Evolutionary conservation across 2,797 vertebrate species (phyloP), one percentile per base, ranked within the genome.

Genomic region (Rhinatrema bivittatum): DNA sequence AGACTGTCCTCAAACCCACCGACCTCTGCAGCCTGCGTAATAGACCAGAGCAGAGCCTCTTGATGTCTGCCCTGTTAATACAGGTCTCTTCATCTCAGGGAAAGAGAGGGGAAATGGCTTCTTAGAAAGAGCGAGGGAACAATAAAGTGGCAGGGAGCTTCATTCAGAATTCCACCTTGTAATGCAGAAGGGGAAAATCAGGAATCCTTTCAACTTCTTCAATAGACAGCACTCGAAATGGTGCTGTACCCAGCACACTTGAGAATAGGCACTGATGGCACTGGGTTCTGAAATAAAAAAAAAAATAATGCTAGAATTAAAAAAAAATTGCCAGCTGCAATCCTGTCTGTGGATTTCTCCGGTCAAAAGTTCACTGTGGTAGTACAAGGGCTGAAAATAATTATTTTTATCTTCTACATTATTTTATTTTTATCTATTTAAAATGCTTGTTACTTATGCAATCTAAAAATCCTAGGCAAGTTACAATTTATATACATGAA

Each of bases 41-140:
- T 65, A 79, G 74, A 79, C 70, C 71, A 74, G 69, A 76, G 66
- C 59, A 53, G 45, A 52, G 64, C 64, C 48, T 66, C 59, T 73
- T n/a, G n/a, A n/a, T n/a, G n/a, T 74, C 62, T 68, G 52, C 59
- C 46, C 47, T 56, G n/a, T 42, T 59, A 67, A 64, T 69, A 53
- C 60, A 65, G 54, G 52, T 39, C 39, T 48, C 62, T 74, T 74
- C 73, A 65, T 65, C 48, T 60, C 46, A 38, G 39, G 57, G 53
- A 63, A 72, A 74, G 56, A 57, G 53, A 61, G 70, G 70, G n/a
- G 65, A 76, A 76, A 78, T 68, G n/a, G 54, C 59, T 74, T n/a
- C 50, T 65, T 51, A 51, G 59, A 78, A 74, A 69, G 36, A 34
- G 43, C 50, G 60, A 48, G 38, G 68, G 53, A 29, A 58, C 50